Evolutionary conservation across 1,140 invertebrate species (phyloP), one percentile per base, ranked within the genome.

Genomic region (Drosophila littoralis): DNA sequence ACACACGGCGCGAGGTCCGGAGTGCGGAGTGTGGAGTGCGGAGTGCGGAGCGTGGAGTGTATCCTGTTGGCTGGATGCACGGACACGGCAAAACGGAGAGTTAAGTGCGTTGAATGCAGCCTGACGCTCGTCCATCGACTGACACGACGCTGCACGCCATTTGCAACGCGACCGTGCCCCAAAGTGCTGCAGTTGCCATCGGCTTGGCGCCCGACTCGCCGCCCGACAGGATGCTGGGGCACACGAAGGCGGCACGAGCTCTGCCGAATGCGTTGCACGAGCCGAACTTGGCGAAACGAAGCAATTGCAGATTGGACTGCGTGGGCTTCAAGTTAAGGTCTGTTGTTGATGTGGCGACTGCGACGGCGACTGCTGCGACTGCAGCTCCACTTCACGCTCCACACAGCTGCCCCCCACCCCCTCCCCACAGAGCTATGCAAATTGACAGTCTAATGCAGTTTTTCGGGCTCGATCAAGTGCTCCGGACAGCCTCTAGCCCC

Each of bases 101-200:
- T 7, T 59, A 7, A 5, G 12, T 2, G 81, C 75, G 85, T 89
- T 88, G 84, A 84, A 88, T 86, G 83, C 83, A 83, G 80, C 17
- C 69, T 74, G 84, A 86, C 74, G 66, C 61, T 89, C 85, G 84
- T 90, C 84, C 70, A 78, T 60, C 77, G 75, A 88, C 84, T 86
- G 83, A 74, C 50, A 63, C 79, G 58, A 70, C 13, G 68, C 55
- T 88, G 83, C 84, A 89, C 55, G 71, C 46, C 51, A 74, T 79
- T 83, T 82, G 80, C 80, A 79, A 80, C 57, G 77, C 43, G 50
- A 52, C 45, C 59, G 7, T 58, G 54, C 33, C 43, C 33, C 69
- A 46, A 71, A 52, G 35, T n/a, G 50, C 12, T 17, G 40, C 22
- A 89, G 15, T 69, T 52, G 72, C 55, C 43, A 15, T 51, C 78